A percentile compares a stretch with the other conserved stretches of the same genome.
Conservation (phyloP, 2,113 vertebrate genomes). For the Cryptotis parvus region DNA sequence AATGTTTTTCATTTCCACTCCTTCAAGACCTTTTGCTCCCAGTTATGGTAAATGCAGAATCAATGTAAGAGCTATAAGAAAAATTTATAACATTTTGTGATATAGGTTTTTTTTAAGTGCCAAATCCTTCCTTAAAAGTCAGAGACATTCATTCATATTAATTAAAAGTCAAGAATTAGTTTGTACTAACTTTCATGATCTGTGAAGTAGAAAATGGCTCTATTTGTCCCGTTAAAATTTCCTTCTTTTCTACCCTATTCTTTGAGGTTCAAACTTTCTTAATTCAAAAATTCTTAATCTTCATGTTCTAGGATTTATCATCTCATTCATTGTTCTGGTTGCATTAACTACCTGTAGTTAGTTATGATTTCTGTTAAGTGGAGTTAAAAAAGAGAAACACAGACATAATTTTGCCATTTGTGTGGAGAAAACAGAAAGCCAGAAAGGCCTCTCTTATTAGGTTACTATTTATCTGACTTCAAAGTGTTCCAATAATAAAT, state of each 20-base stretch:
- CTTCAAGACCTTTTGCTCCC: background rate
- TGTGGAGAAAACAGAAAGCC: constrained; percentile 91
- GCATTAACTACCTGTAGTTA: constrained; percentile 91
- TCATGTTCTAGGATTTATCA: constrained; percentile 38
- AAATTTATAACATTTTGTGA: constrained; percentile 15
- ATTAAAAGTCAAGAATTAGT: background rate
- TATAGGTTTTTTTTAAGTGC: constrained; percentile 36
- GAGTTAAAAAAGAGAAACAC: constrained; percentile 86
- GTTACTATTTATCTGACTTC: constrained; percentile 90
- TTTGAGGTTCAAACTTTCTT: constrained; percentile 50
- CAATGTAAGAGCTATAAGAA: background rate
- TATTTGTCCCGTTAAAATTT: constrained; percentile 36
- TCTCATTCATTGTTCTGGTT: constrained; percentile 89
- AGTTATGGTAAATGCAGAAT: constrained; percentile 18
- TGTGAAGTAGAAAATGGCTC: background rate
- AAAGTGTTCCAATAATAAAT: constrained; percentile 82
- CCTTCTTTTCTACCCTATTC: constrained; percentile 20
- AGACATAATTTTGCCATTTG: constrained; percentile 91
- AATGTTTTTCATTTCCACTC: background rate
- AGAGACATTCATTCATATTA: background rate
- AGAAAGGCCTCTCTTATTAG: constrained; percentile 91
- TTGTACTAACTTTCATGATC: background rate
- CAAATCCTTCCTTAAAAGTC: constrained; percentile 63
- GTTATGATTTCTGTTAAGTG: constrained; percentile 83
- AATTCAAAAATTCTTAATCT: constrained; percentile 62